Base-by-base conservation (phyloP, 2,888 invertebrate genomes). In the Caenorhabditis panamensis region DNA sequence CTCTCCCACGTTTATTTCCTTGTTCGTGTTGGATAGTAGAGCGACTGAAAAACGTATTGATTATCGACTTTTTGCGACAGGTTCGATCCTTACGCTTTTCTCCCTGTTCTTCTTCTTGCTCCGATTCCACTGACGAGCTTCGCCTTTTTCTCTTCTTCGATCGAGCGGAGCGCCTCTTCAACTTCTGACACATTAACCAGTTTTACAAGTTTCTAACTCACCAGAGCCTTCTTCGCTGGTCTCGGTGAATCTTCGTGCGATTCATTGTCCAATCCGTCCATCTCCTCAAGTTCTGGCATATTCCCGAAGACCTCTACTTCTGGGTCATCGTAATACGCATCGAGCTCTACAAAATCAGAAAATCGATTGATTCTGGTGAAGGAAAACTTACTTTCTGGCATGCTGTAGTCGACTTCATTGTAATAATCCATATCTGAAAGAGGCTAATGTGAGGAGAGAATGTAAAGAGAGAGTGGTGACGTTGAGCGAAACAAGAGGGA, bases 81-180 rank as follows among this genome's bases (percentile, higher is more conserved):
- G 9, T 26, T 6, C 28, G 20, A 16, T 18, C 36, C 20, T 16
- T 49, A 61, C 49, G 36, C 26, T 37, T 49, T 1, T n/a, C 36
- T n/a, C 24, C 58, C n/a, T 44, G 54, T 20, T 69, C 59, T 1
- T 56, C 41, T n/a, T 0, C 20, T 0, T 22, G 37, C 13, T 73
- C 44, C 26, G 59, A 41, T n/a, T 66, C 75, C 1, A 28, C 59
- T 2, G 75, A 75, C 3, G 75, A 75, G 11, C 61, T 66, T 22
- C 75, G 41, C 18, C 73, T 24, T 8, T 59, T 73, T 13, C 26
- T 58, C 20, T 26, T 73, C 11, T 22, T 58, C 37, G 37, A 11
- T 13, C 31, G 28, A 16, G 31, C 8, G 24, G 59, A 41, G 1
- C 18, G 16, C 8, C 20, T 37, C 41, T 37, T 13, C 16, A 28